Percentiles rank a stretch among this genome's conserved stretches.
Evolutionary conservation across 2,797 vertebrate species (phyloP).

Genomic region (Aulostomus chinensis): DNA sequence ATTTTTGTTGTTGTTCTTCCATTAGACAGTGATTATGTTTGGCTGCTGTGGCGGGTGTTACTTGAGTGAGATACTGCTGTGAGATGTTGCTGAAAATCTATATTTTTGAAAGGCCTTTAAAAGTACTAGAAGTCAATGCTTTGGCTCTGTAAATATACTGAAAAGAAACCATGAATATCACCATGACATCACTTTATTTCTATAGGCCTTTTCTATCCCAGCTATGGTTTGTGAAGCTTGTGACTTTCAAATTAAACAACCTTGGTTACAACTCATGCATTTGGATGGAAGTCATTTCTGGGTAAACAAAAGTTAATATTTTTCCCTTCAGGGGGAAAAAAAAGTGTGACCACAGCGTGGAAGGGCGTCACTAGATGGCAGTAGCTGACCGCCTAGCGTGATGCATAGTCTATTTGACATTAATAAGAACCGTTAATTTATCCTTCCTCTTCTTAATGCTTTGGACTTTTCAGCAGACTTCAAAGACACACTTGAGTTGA

Average conservation of each 20-base stretch:
- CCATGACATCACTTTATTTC: conserved; percentile 7
- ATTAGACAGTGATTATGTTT: conserved; percentile 22
- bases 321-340: neutral
- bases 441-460: neutral
- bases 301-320: neutral
- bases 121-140: neutral
- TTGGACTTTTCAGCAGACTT: neutral
- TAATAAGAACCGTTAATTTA: neutral
- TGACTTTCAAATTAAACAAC: conserved; percentile 55
- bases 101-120: conserved; percentile 32
- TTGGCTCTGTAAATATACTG: conserved; percentile 43
- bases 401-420: neutral
- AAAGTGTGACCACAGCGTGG: neutral
- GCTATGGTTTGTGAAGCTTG: conserved; percentile 35
- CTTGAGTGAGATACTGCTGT: neutral
- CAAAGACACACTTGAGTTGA: neutral
- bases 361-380: conserved; percentile 55
- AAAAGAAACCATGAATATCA: neutral
- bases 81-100: conserved; percentile 18
- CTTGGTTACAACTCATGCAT: conserved; percentile 23
- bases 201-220: conserved; percentile 18
- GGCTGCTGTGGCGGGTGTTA: conserved; percentile 2
- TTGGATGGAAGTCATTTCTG: neutral
- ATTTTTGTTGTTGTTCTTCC: conserved; percentile 1
- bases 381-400: conserved; percentile 12